Conservation (phyloP, 2,888 invertebrate genomes). For the Xestobium rufovillosum region DNA sequence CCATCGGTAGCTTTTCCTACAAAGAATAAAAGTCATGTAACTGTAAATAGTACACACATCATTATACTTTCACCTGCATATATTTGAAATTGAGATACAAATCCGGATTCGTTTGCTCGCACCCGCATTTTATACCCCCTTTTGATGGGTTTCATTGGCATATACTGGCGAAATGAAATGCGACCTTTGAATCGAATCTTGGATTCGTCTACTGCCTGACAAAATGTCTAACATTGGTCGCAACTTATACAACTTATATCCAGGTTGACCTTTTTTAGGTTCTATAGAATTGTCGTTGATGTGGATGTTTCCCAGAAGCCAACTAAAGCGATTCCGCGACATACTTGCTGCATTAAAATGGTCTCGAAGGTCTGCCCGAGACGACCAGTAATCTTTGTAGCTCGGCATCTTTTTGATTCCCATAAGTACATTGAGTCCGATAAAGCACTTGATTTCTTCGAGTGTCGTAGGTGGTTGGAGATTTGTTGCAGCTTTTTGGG, state of each 20-base stretch:
- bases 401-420: constrained; percentile 23
- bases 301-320: constrained; percentile 24
- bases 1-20: constrained; percentile 26
- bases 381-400: constrained; percentile 25
- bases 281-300: constrained; percentile 22
- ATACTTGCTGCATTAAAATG: constrained; percentile 18
- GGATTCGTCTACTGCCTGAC: constrained; percentile 7
- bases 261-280: constrained; percentile 18
- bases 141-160: no score
- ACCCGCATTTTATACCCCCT: no score
- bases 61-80: constrained; percentile 16
- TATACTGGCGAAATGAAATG: constrained; percentile 23
- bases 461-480: constrained; percentile 13
- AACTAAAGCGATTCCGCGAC: constrained; percentile 19
- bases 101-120: no score
- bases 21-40: constrained; percentile 27
- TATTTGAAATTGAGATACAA: constrained; percentile 24
- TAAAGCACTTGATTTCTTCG: constrained; percentile 21
- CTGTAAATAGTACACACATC: no score
- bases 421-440: constrained; percentile 26
- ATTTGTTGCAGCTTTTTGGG: constrained; percentile 14
- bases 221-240: constrained; percentile 16
- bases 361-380: constrained; percentile 19
- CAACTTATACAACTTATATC: constrained; percentile 25
- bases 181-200: constrained; percentile 10